Base-by-base conservation (phyloP, 1,140 invertebrate genomes). In the Cyclina sinensis region DNA sequence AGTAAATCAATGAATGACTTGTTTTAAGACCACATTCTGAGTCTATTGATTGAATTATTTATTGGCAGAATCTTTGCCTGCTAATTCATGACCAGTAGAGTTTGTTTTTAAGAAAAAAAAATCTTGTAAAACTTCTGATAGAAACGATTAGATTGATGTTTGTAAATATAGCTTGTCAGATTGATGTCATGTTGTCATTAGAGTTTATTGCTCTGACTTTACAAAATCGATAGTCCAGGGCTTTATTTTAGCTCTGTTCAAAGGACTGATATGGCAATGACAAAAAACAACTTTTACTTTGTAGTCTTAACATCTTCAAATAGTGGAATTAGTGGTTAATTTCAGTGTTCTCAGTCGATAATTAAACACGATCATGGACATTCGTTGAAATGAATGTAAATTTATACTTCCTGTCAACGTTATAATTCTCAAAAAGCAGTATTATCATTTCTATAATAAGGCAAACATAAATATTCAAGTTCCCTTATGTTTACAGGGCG, bases 41-140 rank as follows among this genome's bases (percentile, higher is more conserved):
- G 39, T 37, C 35, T n/a, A n/a, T 70, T 70, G 65, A 70, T 37
- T 70, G 35, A 70, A 70, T n/a, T n/a, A 70, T 70, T 70, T 70
- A 70, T 37, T n/a, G 65, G 39, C 35, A 39, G 18, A 37, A 70
- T 16, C 65, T 70, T 70, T 9, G 12, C 32, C 11, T 9, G 14
- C 35, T 39, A 18, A 14, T 70, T 35, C 59, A 24, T 65, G 39
- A 39, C 30, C 24, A 14, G 21, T 24, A 21, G 57, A 74, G 37
- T 48, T 74, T 74, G 39, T 37, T 39, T 39, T 43, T 18, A 11
- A 48, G 21, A 21, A 74, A 65, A 74, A 74, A 37, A 7, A 12
- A 12, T 74, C 39, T 12, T 12, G n/a, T 43, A 43, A 46, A 21
- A 43, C 39, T 46, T 74, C 46, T 74, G 70, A 39, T 74, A 14